These are phyloP conservation scores for Phenganax subtilis DNA, from an alignment of 92 coral and sea anemone species.

Conservation along the genomic window DNA sequence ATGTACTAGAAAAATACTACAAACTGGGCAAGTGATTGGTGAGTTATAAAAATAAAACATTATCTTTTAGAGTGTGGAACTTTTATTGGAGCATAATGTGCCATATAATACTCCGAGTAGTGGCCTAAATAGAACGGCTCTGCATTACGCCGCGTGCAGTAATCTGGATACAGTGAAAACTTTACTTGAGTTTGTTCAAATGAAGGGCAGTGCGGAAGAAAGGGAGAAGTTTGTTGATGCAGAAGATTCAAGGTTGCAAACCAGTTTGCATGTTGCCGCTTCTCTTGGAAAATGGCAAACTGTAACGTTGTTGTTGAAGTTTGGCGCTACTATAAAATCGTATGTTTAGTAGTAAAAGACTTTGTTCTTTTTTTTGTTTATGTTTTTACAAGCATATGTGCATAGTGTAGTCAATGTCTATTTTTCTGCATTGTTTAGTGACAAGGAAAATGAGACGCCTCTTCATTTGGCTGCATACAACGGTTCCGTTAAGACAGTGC, in stretches of 20 bases:
- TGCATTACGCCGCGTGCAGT: slow-evolving; percentile 7
- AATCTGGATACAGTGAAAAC: slow-evolving; percentile 8
- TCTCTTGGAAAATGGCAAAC: slow-evolving; percentile 26
- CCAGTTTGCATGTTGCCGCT: slow-evolving; percentile 27
- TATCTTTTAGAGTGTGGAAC: slow-evolving; percentile 2
- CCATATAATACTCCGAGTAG: slow-evolving; percentile 10
- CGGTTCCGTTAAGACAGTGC: neutral
- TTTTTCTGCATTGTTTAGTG: neutral
- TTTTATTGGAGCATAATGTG: neutral
- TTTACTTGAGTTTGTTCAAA: slow-evolving; percentile 1
- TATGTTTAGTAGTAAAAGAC: neutral
- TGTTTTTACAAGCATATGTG: neutral
- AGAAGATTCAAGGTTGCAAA: slow-evolving; percentile 12
- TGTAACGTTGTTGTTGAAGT: slow-evolving; percentile 11
- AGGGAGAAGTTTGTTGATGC: neutral
- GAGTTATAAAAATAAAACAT: too few species aligned
- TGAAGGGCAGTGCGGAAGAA: neutral
- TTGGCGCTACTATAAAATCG: slow-evolving; percentile 24
- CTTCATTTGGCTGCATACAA: slow-evolving; percentile 14
- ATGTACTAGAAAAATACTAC: too few species aligned
- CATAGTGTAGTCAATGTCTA: neutral
- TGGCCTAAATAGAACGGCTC: neutral
- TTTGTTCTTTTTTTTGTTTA: too few species aligned
- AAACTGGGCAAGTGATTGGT: too few species aligned
- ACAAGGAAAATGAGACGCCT: slow-evolving; percentile 30